These are phyloP conservation scores for Hemibagrus wyckioides DNA, from an alignment of 2,113 vertebrate genomes.

Conservation along the genomic window DNA sequence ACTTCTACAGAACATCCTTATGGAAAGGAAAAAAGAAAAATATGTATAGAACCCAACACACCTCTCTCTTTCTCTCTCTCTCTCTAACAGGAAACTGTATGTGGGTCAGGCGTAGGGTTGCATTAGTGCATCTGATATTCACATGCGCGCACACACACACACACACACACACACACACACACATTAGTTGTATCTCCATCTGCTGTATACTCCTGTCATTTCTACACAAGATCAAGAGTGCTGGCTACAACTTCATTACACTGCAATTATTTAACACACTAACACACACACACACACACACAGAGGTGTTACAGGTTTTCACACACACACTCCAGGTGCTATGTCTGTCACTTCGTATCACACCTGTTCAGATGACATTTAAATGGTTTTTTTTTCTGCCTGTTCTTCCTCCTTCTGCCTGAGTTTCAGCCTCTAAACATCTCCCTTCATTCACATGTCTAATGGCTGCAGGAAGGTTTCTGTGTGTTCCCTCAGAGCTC, in stretches of 20 bases:
- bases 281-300: neutral
- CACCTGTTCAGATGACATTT: neutral
- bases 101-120: neutral
- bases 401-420: neutral
- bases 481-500: no score
- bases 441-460: neutral
- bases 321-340: neutral
- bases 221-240: neutral
- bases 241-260: neutral
- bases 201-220: neutral
- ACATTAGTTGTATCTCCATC: neutral
- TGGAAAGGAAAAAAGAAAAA: neutral
- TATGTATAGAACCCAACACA: neutral
- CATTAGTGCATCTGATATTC: neutral
- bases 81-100: conserved; percentile 1
- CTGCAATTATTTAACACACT: neutral
- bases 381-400: neutral
- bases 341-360: neutral
- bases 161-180: neutral
- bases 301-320: neutral
- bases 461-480: neutral
- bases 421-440: neutral
- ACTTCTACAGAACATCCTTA: conserved; percentile 59
- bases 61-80: neutral
- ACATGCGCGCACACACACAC: neutral